A percentile compares a stretch with the other conserved stretches of the same genome.
phyloP scores from a whole-genome alignment of 2,888 invertebrate species.

The Rotaria socialis region DNA sequence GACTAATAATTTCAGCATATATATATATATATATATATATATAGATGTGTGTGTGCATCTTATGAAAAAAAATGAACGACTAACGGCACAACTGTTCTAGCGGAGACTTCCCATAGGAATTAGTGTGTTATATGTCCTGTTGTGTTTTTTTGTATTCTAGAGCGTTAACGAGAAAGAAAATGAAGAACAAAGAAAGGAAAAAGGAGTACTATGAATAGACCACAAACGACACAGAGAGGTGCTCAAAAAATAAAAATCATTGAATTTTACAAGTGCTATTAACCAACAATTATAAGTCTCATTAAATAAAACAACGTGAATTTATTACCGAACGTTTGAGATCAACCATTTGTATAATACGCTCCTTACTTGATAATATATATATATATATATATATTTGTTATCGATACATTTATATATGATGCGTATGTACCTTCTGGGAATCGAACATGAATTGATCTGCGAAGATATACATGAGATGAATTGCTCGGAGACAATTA shows the following conservation, averaged over 20 bases:
- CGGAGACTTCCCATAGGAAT: background rate
- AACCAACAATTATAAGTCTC: background rate
- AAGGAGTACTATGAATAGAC: background rate
- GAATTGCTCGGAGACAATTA: background rate
- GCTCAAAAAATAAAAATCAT: background rate
- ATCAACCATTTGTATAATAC: background rate
- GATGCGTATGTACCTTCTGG: no score
- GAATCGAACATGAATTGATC: no score
- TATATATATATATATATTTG: no score
- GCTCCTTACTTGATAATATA: no score
- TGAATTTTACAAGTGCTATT: background rate
- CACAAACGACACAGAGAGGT: background rate
- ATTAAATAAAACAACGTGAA: no score
- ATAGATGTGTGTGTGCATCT: background rate
- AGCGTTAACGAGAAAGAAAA: background rate
- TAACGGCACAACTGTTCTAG: background rate
- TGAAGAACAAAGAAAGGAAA: background rate
- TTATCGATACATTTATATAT: no score
- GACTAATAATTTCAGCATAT: background rate
- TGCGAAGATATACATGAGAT: background rate
- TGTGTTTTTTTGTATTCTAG: background rate
- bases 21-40: no score
- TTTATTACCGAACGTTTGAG: background rate
- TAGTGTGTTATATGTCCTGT: constrained; percentile 12
- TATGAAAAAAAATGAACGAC: background rate